These are phyloP conservation scores for Coryphaenoides rupestris DNA, from an alignment of 2,113 vertebrate species.

Conservation along the genomic window DNA sequence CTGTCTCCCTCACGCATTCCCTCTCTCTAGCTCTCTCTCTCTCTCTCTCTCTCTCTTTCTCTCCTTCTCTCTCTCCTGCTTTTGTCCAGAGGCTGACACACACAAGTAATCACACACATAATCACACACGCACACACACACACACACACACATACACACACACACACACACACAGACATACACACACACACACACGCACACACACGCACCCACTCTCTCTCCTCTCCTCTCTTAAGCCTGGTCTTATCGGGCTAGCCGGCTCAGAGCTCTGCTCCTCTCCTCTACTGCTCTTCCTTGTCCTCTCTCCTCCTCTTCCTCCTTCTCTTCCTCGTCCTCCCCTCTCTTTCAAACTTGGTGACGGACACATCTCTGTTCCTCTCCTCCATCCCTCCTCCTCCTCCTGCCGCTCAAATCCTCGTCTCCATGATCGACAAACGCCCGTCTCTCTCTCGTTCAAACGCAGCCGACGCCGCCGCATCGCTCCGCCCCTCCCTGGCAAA, in stretches of 20 bases:
- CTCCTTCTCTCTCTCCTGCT: too few relatives aligned
- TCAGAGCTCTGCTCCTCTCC: slow-evolving; percentile 36
- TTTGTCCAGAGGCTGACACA: slow-evolving; percentile 31
- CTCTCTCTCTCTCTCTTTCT: too few relatives aligned
- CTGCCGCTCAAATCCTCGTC: slow-evolving; percentile 9
- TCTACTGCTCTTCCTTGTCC: slow-evolving; percentile 7
- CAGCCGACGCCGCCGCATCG: slow-evolving; percentile 25
- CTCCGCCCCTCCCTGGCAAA: slow-evolving; percentile 20
- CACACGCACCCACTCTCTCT: not conserved
- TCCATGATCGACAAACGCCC: slow-evolving; percentile 33
- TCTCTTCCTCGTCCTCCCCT: slow-evolving; percentile 10
- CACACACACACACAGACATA: too few relatives aligned
- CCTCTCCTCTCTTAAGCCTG: slow-evolving; percentile 59
- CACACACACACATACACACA: slow-evolving; percentile 38
- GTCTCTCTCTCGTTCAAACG: slow-evolving; percentile 46
- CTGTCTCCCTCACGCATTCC: not conserved
- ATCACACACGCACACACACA: slow-evolving; percentile 21
- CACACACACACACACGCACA: too few relatives aligned
- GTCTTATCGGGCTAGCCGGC: slow-evolving; percentile 60
- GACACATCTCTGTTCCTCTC: slow-evolving; percentile 31
- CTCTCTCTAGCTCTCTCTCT: not conserved
- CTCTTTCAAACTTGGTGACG: slow-evolving; percentile 33
- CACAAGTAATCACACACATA: slow-evolving; percentile 44
- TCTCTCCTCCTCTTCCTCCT: not conserved
- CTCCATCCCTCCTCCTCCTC: slow-evolving; percentile 13